These are phyloP conservation scores for Drosophila gunungcola DNA, from an alignment of 1,140 invertebrate species.

Conservation along the genomic window DNA sequence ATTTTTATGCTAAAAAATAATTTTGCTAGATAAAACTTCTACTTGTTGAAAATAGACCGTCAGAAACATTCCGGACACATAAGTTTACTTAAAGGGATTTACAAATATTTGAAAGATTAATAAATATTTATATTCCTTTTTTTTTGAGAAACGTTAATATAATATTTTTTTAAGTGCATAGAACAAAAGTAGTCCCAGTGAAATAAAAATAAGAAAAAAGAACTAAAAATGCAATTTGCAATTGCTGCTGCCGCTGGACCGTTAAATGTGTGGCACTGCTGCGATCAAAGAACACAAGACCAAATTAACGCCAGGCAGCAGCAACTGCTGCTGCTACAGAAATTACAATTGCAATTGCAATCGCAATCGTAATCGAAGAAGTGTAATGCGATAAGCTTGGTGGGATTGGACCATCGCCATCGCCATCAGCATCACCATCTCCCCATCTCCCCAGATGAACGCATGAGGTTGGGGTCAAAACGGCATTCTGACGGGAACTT, in stretches of 20 bases:
- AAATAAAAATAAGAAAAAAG: conserved; percentile 27
- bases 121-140: too few relatives aligned
- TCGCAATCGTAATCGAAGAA: conserved; percentile 49
- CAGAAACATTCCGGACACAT: too few relatives aligned
- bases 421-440: conserved; percentile 7
- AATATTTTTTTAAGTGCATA: not conserved
- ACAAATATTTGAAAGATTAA: too few relatives aligned
- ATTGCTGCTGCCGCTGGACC: conserved; percentile 53
- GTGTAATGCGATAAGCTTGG: conserved; percentile 74
- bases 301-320: conserved; percentile 74
- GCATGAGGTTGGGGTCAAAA: conserved; percentile 75
- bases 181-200: not conserved
- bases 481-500: conserved; percentile 23
- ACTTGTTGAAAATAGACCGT: too few relatives aligned
- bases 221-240: conserved; percentile 70
- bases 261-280: conserved; percentile 71
- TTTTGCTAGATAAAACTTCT: too few relatives aligned
- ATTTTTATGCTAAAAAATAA: too few relatives aligned
- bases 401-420: conserved; percentile 48
- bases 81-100: too few relatives aligned
- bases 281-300: conserved; percentile 64
- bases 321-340: conserved; percentile 22
- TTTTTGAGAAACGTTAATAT: not conserved
- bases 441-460: conserved; percentile 29
- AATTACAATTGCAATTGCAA: conserved; percentile 21